Conservation (phyloP, 64 coral and sea anemone genomes). For the Trachythela sp. region DNA sequence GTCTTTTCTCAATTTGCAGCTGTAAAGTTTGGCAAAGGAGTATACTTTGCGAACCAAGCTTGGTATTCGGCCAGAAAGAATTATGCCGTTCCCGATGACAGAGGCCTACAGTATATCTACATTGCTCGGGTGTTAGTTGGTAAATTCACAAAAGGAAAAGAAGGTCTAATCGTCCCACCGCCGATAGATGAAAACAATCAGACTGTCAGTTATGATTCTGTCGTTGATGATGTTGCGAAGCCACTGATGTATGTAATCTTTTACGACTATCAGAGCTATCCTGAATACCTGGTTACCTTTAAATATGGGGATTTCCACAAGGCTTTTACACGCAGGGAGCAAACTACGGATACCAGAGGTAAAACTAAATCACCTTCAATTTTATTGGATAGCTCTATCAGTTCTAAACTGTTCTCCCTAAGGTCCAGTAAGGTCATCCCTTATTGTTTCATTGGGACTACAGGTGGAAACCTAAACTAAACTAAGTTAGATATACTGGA, state of each 20-base stretch:
- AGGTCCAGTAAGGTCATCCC: no score
- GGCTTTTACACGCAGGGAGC: no score
- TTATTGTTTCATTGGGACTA: no score
- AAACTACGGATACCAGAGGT: no score
- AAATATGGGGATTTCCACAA: no score
- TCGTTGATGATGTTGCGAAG: not conserved
- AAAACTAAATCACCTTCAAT: no score
- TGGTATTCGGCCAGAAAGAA: constrained; percentile 7
- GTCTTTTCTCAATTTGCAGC: not conserved
- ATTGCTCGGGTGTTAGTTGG: constrained; percentile 35
- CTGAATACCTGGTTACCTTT: constrained; percentile 26
- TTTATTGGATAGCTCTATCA: no score
- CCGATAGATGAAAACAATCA: not conserved
- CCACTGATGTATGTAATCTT: constrained; percentile 35
- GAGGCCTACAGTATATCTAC: constrained; percentile 37
- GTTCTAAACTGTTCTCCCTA: no score
- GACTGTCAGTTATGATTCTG: not conserved
- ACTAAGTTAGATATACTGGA: no score
- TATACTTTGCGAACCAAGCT: constrained; percentile 34
- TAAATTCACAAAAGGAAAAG: constrained; percentile 28
- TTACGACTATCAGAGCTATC: constrained; percentile 41
- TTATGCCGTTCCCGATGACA: not conserved
- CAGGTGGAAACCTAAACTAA: no score
- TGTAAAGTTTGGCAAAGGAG: constrained; percentile 30
- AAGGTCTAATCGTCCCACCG: constrained; percentile 13